A percentile compares a stretch with the other conserved stretches of the same genome.
Conservation (phyloP, 1,140 invertebrate genomes). For the Agrypnia vestita region DNA sequence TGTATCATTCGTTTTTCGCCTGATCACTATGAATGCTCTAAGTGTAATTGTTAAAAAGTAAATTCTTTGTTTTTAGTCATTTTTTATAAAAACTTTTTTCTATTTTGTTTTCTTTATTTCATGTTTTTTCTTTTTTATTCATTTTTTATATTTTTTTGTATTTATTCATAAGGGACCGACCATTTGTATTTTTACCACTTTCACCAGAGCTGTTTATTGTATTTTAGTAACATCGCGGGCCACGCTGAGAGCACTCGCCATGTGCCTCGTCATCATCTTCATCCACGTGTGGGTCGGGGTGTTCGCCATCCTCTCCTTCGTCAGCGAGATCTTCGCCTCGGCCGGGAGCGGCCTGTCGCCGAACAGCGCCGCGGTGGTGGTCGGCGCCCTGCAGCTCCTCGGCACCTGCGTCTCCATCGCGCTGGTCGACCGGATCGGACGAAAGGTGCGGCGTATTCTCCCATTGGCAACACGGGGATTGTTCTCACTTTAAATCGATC, state of each 20-base stretch:
- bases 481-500: too few species aligned
- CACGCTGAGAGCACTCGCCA: conserved; percentile 27
- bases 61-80: too few species aligned
- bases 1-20: too few species aligned
- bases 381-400: conserved; percentile 43
- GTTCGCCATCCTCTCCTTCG: conserved; percentile 51
- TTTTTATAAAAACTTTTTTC: too few species aligned
- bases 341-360: conserved; percentile 21
- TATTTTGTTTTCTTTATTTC: too few species aligned
- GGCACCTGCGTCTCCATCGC: conserved; percentile 61
- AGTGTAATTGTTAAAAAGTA: too few species aligned
- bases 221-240: neutral
- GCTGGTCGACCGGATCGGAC: conserved; percentile 64
- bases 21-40: too few species aligned
- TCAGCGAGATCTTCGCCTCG: conserved; percentile 40
- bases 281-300: conserved; percentile 49
- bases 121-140: too few species aligned
- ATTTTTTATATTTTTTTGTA: too few species aligned
- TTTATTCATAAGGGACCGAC: too few species aligned
- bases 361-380: conserved; percentile 34
- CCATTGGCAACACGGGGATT: too few species aligned
- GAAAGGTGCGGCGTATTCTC: too few species aligned
- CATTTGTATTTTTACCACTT: neutral
- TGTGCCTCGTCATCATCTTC: conserved; percentile 42
- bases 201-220: neutral